A percentile compares a stretch with the other conserved stretches of the same genome.
Conservation (phyloP, 2,113 vertebrate species). For the Pampusana beccarii region DNA sequence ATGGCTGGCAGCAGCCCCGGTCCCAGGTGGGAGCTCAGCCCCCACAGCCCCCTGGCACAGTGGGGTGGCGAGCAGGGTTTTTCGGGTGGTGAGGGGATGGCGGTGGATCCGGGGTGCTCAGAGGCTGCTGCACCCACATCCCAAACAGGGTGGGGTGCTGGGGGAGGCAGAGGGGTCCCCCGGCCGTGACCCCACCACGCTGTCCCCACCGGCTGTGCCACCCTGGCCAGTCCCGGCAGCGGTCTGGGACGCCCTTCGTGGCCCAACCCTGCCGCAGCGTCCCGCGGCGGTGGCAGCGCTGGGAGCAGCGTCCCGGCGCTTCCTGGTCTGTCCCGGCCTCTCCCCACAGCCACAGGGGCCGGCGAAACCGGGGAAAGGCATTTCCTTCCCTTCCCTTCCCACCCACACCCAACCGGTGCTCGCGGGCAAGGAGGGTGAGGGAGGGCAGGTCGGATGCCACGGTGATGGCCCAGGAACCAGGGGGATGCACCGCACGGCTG, state of each 20-base stretch:
- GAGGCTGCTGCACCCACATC: neutral
- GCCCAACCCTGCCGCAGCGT: neutral
- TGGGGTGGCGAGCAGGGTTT: neutral
- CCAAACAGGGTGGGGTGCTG: too few species aligned
- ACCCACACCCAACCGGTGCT: neutral
- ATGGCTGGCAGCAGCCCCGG: neutral
- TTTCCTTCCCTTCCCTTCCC: neutral
- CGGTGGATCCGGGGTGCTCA: neutral
- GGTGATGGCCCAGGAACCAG: neutral
- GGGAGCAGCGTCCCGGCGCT: neutral
- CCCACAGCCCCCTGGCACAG: neutral
- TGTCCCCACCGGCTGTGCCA: rapidly evolving
- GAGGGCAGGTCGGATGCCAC: neutral
- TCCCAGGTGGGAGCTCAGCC: neutral
- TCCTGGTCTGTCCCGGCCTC: neutral
- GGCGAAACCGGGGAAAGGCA: neutral
- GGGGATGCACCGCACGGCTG: rapidly evolving
- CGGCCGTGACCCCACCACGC: rapidly evolving
- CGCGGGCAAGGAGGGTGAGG: rapidly evolving
- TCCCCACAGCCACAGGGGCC: neutral
- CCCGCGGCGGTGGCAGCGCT: rapidly evolving
- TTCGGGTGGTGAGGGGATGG: neutral
- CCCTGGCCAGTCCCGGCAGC: neutral
- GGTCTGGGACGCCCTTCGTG: rapidly evolving
- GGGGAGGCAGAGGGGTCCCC: neutral